Evolutionary conservation across 2,113 vertebrate species (phyloP).

Genomic region (Dipodomys stephensi): DNA sequence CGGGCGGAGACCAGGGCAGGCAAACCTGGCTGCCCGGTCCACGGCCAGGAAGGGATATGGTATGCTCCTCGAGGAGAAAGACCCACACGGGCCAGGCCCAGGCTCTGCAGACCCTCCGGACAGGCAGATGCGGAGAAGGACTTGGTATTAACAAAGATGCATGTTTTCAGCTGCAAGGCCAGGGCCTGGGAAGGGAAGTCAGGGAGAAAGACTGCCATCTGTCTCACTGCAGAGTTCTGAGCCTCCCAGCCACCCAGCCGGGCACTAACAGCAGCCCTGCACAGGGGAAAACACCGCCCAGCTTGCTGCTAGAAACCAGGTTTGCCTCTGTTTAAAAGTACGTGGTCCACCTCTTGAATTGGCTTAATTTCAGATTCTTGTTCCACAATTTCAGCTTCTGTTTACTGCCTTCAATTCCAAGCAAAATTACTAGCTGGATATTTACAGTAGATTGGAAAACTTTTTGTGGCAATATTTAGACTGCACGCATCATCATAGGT

Average conservation of each 20-base stretch:
- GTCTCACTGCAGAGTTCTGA: too few relatives aligned
- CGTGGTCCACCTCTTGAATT: background rate
- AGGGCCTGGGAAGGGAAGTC: too few relatives aligned
- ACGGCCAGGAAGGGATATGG: too few relatives aligned
- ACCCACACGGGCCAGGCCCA: too few relatives aligned
- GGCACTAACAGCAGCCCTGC: background rate
- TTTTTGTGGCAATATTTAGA: conserved; percentile 37
- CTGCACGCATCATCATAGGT: conserved; percentile 40
- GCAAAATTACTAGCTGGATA: conserved; percentile 58
- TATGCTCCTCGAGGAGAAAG: too few relatives aligned
- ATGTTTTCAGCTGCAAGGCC: too few relatives aligned
- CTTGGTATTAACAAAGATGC: background rate
- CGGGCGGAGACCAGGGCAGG: too few relatives aligned
- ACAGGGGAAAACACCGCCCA: background rate
- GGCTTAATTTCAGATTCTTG: conserved; percentile 19
- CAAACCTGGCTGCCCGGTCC: too few relatives aligned
- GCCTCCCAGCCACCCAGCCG: too few relatives aligned
- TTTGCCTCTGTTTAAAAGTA: background rate
- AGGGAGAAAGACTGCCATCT: too few relatives aligned
- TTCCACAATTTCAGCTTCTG: background rate
- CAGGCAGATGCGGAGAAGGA: background rate
- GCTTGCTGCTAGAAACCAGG: background rate
- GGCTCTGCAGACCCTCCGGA: too few relatives aligned
- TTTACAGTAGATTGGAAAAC: conserved; percentile 69
- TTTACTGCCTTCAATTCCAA: conserved; percentile 54